Evolutionary conservation across 64 coral and sea anemone species (phyloP).

Genomic region (Stylophora pistillata): DNA sequence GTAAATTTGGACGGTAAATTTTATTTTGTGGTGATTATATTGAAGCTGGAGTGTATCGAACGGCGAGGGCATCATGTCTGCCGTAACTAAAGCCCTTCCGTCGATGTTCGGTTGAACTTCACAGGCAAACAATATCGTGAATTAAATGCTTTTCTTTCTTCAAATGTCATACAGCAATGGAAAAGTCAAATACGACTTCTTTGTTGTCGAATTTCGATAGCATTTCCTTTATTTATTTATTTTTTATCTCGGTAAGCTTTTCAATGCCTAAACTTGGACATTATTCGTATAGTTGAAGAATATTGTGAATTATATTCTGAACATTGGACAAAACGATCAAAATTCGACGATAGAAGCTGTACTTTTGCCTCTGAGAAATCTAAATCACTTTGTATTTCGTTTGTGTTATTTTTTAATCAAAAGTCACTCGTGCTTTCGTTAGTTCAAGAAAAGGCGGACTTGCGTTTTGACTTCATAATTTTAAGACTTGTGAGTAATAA

Average conservation of each 20-base stretch:
- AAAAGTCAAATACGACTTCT: constrained; percentile 35
- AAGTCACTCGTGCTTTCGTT: constrained; percentile 48
- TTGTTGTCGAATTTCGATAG: constrained; percentile 12
- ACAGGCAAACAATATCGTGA: constrained; percentile 6
- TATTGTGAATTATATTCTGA: constrained; percentile 28
- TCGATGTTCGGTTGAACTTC: constrained; percentile 3
- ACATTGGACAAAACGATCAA: neutral
- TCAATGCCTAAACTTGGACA: neutral
- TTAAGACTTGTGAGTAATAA: constrained; percentile 9
- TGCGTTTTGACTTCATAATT: constrained; percentile 13
- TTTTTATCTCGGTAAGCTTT: neutral
- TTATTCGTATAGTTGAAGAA: neutral
- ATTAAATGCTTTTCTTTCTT: constrained; percentile 25
- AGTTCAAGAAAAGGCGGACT: neutral
- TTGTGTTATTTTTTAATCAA: constrained; percentile 53
- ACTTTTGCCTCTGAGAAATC: constrained; percentile 49
- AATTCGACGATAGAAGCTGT: constrained; percentile 28
- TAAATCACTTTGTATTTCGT: constrained; percentile 16
- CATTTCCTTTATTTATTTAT: constrained; percentile 14
- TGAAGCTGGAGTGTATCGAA: neutral
- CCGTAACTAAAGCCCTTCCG: neutral
- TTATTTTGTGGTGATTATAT: constrained; percentile 33
- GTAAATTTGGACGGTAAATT: constrained; percentile 39
- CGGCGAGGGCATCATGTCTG: neutral
- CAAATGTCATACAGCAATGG: constrained; percentile 36